Conservation (phyloP, 2,113 vertebrate genomes). For the Buteo buteo region DNA sequence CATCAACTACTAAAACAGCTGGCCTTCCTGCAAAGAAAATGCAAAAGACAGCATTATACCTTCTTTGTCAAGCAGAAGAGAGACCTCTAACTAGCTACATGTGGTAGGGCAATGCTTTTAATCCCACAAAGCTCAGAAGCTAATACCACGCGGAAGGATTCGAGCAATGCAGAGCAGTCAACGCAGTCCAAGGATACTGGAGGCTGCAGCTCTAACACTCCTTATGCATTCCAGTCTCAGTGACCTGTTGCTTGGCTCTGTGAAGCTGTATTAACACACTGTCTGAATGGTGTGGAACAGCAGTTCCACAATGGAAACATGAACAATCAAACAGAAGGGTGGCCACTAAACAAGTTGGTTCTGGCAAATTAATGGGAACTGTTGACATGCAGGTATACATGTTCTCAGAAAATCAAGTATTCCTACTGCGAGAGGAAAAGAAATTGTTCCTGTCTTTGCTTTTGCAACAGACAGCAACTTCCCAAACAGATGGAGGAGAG, state of each 20-base stretch:
- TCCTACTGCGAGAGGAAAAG: not conserved
- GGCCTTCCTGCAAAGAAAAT: not conserved
- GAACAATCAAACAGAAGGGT: not conserved
- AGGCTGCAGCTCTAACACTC: not conserved
- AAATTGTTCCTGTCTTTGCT: not conserved
- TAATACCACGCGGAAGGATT: fast-evolving
- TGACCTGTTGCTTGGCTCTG: not conserved
- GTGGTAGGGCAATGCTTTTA: not conserved
- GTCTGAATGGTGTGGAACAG: not conserved
- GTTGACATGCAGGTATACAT: not conserved
- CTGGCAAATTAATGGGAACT: not conserved
- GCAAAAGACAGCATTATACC: not conserved
- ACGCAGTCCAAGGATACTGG: not conserved
- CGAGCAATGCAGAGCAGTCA: not conserved
- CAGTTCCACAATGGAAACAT: not conserved
- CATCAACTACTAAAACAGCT: not conserved
- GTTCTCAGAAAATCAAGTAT: not conserved
- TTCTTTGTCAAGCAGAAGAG: not conserved
- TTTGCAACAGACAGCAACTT: not conserved
- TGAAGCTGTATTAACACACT: not conserved
- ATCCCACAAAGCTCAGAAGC: not conserved
- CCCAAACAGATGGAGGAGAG: not conserved
- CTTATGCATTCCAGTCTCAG: not conserved
- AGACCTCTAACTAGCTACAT: not conserved
- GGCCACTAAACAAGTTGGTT: not conserved